Conservation (phyloP, 2,113 vertebrate species). For the Melanostigma gelatinosum region DNA sequence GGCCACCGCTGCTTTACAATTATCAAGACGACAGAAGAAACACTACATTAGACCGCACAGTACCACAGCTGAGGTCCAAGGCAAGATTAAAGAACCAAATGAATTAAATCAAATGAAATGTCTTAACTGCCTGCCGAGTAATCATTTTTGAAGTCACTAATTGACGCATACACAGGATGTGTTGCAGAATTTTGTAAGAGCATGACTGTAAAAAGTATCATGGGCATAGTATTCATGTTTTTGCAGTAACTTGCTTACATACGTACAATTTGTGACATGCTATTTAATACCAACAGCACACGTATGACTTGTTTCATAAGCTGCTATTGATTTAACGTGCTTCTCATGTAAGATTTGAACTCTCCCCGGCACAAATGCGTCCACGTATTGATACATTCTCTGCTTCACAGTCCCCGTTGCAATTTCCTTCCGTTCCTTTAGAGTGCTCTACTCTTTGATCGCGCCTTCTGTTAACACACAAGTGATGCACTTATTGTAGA, state of each 20-base stretch:
- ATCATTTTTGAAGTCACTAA: no score
- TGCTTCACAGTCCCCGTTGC: constrained; percentile 39
- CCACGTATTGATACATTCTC: constrained; percentile 30
- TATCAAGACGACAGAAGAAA: not conserved
- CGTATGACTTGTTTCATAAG: not conserved
- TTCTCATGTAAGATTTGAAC: constrained; percentile 7
- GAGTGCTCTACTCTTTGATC: constrained; percentile 58
- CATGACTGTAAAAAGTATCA: not conserved
- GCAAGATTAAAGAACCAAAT: not conserved
- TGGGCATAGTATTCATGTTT: not conserved
- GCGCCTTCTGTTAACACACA: constrained; percentile 28
- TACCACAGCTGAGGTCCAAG: not conserved
- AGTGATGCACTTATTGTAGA: constrained; percentile 25
- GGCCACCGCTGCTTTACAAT: not conserved
- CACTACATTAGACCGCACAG: not conserved
- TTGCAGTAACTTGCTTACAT: not conserved
- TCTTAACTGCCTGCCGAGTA: not conserved
- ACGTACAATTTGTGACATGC: not conserved
- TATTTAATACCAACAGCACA: not conserved
- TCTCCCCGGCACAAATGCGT: not conserved
- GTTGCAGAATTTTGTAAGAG: not conserved
- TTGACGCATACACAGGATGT: not conserved
- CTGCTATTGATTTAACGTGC: constrained; percentile 6
- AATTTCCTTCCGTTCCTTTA: constrained; percentile 28
- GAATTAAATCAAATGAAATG: not conserved